Base-by-base conservation (phyloP, 92 coral and sea anemone genomes). In the Paragorgia papillata region DNA sequence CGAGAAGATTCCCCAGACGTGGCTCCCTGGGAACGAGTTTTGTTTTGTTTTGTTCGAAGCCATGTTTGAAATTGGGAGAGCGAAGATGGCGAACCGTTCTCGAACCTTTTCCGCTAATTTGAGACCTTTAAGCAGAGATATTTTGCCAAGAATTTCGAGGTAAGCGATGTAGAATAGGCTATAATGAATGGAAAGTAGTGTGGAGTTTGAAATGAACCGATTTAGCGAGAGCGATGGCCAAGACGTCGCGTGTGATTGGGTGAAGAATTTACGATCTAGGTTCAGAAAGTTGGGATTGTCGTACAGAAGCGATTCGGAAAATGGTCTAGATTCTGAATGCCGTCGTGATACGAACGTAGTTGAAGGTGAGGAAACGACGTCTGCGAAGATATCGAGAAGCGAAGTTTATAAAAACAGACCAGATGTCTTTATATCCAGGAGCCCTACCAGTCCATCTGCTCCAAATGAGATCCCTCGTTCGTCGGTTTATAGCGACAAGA, bases 141-240 rank as follows among this genome's bases (percentile, higher is more conserved):
- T 43, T 6, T 39, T 9, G 27, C 34, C 55, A 13, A 0, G 54
- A 49, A 10, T 0, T 21, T 19, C 7, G 40, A 39, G 73, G 18
- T 9, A 5, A 1, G 21, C 29, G 24, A 20, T 25, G 26, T n/a
- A n/a, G n/a, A n/a, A n/a, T 27, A 25, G 0, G n/a, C n/a, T 44
- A 29, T 25, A 21, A 2, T 35, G 15, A 46, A 27, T 48, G 60
- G 26, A 30, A 34, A 21, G n/a, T 44, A 48, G 22, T 14, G 18
- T 68, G 39, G 75, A 43, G 14, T 34, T 40, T 55, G 44, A 74
- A 74, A 84, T 92, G 97, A 96, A 88, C 30, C 51, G 79, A 56
- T 78, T 86, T 59, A 84, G 81, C 76, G 94, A 86, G 64, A 86
- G 84, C 63, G 94, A 90, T 61, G 96, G 89, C 3, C 81, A 79